Conservation (phyloP, 1,140 invertebrate species). For the Heliothis subflexa region DNA sequence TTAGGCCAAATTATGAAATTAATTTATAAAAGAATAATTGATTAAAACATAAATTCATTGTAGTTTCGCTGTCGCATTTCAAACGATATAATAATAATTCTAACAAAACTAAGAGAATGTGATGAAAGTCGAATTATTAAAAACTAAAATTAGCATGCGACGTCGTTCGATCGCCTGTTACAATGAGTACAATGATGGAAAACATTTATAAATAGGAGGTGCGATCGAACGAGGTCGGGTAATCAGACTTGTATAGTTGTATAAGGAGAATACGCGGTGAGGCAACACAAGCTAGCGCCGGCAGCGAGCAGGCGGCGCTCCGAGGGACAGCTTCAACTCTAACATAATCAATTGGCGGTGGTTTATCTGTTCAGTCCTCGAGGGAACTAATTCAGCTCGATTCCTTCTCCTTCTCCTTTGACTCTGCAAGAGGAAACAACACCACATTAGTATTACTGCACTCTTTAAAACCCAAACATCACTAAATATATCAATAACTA, state of each 20-base stretch:
- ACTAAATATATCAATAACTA: too few species aligned
- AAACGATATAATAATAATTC: slow-evolving; percentile 50
- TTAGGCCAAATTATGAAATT: slow-evolving; percentile 73
- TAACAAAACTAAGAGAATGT: slow-evolving; percentile 63
- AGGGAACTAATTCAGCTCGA: slow-evolving; percentile 83
- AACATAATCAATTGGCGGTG: slow-evolving; percentile 85
- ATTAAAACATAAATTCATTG: slow-evolving; percentile 73
- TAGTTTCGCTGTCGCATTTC: slow-evolving; percentile 73
- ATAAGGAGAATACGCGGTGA: slow-evolving; percentile 67
- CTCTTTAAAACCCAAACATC: neutral
- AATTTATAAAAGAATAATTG: slow-evolving; percentile 68
- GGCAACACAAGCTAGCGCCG: slow-evolving; percentile 71
- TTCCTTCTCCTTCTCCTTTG: slow-evolving; percentile 84
- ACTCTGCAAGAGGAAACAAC: slow-evolving; percentile 68
- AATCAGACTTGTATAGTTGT: slow-evolving; percentile 65
- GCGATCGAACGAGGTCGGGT: slow-evolving; percentile 67
- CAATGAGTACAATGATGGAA: slow-evolving; percentile 34
- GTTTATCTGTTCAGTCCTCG: slow-evolving; percentile 81
- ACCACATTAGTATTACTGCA: neutral
- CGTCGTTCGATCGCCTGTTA: slow-evolving; percentile 62
- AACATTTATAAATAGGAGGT: slow-evolving; percentile 52
- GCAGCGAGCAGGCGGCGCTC: slow-evolving; percentile 58
- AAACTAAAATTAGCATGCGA: slow-evolving; percentile 64
- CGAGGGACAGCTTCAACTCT: slow-evolving; percentile 73
- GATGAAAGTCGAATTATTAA: slow-evolving; percentile 65